Evolutionary conservation across 2,797 vertebrate species (phyloP).

Genomic region (Sebastes steindachneri): DNA sequence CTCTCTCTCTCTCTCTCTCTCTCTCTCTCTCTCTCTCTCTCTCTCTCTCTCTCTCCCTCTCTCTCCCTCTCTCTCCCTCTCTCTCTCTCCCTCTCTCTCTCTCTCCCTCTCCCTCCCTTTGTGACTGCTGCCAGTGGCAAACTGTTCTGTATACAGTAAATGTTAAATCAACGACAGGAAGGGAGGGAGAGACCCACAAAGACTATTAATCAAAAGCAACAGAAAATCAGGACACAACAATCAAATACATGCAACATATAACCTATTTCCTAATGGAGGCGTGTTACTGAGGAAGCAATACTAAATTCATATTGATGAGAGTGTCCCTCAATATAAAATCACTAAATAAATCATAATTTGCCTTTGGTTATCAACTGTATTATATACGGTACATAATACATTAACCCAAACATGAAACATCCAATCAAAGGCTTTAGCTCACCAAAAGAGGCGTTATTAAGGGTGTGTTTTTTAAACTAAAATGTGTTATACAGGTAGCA

Average conservation of each 20-base stretch:
- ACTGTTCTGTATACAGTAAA: conserved; percentile 44
- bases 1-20: no score
- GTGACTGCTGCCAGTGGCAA: conserved; percentile 45
- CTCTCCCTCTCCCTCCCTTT: background rate
- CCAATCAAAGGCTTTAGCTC: background rate
- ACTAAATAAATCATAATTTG: conserved; percentile 27
- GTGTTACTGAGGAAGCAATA: background rate
- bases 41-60: no score
- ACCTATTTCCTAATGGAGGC: background rate
- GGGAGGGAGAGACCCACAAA: background rate
- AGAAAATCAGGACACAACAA: background rate
- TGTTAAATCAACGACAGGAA: conserved; percentile 30
- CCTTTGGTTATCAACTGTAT: conserved; percentile 6
- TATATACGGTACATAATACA: conserved; percentile 14
- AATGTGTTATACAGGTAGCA: no score
- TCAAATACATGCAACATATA: background rate
- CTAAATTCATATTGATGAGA: conserved; percentile 9
- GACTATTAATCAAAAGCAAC: conserved; percentile 3
- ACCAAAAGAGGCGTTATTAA: background rate
- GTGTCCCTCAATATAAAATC: conserved; percentile 27
- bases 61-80: no score
- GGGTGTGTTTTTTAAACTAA: background rate
- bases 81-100: background rate
- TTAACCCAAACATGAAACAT: conserved; percentile 19
- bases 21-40: no score